Evolutionary conservation across 2,797 vertebrate species (phyloP).

Genomic region (Spondyliosoma cantharus): DNA sequence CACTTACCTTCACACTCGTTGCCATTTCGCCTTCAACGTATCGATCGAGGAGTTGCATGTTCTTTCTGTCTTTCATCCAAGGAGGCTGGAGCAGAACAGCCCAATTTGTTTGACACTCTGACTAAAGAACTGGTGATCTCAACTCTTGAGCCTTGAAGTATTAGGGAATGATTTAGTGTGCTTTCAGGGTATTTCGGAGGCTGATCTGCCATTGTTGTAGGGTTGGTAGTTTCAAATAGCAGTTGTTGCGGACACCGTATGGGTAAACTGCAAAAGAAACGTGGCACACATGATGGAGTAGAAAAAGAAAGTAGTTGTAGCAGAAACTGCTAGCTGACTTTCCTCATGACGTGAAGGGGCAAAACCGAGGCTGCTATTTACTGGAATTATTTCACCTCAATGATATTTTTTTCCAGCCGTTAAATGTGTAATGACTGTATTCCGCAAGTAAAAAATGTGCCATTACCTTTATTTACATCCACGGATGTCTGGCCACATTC

Average conservation of each 20-base stretch:
- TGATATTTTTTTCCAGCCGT: background rate
- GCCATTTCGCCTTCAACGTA: slow-evolving; percentile 52
- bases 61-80: slow-evolving; percentile 25
- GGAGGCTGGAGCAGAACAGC: slow-evolving; percentile 26
- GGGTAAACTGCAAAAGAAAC: background rate
- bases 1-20: slow-evolving; percentile 48
- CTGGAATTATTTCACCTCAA: background rate
- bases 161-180: slow-evolving; percentile 19
- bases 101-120: slow-evolving; percentile 36
- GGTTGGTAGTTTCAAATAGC: background rate
- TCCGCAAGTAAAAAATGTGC: background rate
- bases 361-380: background rate
- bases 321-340: background rate
- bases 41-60: slow-evolving; percentile 41
- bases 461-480: slow-evolving; percentile 3
- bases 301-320: background rate
- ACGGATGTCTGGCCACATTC: background rate
- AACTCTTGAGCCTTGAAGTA: slow-evolving; percentile 11
- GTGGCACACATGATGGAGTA: background rate
- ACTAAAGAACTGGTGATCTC: slow-evolving; percentile 26
- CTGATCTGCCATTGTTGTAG: background rate
- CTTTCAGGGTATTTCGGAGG: slow-evolving; percentile 27
- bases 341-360: background rate
- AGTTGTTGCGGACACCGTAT: background rate
- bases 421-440: background rate